Evolutionary conservation across 2,797 vertebrate genomes (phyloP).

Genomic region (Cynodonichthys magdalenae): DNA sequence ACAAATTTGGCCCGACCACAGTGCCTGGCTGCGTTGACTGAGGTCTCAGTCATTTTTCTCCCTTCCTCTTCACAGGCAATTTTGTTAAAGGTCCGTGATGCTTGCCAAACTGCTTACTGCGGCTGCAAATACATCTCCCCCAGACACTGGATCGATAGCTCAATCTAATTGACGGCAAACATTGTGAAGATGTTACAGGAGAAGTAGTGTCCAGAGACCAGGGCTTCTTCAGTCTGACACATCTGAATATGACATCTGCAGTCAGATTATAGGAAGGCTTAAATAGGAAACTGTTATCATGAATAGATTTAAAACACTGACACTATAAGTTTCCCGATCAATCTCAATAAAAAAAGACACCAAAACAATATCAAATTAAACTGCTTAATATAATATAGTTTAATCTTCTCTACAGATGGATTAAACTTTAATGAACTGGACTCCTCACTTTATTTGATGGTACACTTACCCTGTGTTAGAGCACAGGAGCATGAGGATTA

Average conservation of each 20-base stretch:
- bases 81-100: constrained; percentile 76
- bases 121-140: constrained; percentile 75
- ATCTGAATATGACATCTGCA: constrained; percentile 34
- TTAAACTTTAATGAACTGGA: background rate
- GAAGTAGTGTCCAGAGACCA: constrained; percentile 39
- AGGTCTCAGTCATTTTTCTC: constrained; percentile 60
- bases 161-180: constrained; percentile 71
- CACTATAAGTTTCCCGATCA: too few species aligned
- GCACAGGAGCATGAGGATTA: constrained; percentile 11
- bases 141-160: constrained; percentile 71
- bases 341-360: too few species aligned
- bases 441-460: constrained; percentile 11
- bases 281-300: background rate
- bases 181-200: constrained; percentile 66
- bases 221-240: constrained; percentile 23
- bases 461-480: background rate
- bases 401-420: too few species aligned
- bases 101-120: constrained; percentile 71
- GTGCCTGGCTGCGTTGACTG: constrained; percentile 54
- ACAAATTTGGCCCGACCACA: constrained; percentile 54
- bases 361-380: too few species aligned
- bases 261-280: constrained; percentile 12
- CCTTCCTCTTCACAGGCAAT: constrained; percentile 67
- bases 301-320: too few species aligned
- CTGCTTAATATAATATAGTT: too few species aligned